Conservation (phyloP, 2,113 vertebrate species). For the Chionomys nivalis region DNA sequence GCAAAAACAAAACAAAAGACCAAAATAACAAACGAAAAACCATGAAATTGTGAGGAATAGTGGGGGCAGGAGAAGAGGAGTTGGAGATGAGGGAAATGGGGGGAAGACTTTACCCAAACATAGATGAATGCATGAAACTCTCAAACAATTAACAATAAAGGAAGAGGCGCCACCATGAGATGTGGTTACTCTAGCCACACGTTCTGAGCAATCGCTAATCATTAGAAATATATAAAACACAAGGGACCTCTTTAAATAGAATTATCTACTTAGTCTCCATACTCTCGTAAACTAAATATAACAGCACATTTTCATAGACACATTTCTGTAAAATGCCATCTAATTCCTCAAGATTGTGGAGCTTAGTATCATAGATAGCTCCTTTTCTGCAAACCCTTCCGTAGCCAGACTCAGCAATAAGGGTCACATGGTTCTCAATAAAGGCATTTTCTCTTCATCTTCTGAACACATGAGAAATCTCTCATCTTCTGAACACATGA, state of each 20-base stretch:
- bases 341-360: not conserved
- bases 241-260: not conserved
- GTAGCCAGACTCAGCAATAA: not conserved
- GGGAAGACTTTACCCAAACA: not conserved
- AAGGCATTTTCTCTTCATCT: not conserved
- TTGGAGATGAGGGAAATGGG: not conserved
- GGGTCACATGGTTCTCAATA: not conserved
- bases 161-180: not conserved
- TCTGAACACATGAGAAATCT: not conserved
- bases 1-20: no score
- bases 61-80: not conserved
- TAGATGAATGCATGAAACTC: not conserved
- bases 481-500: not conserved
- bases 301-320: not conserved
- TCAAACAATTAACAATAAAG: not conserved
- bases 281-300: not conserved
- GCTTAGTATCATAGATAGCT: not conserved
- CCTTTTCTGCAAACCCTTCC: not conserved
- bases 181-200: not conserved
- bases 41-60: not conserved
- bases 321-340: not conserved
- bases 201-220: not conserved
- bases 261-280: not conserved
- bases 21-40: no score
- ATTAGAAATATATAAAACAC: not conserved